Evolutionary conservation across 1,140 invertebrate species (phyloP).

Genomic region (Antheraea pernyi): DNA sequence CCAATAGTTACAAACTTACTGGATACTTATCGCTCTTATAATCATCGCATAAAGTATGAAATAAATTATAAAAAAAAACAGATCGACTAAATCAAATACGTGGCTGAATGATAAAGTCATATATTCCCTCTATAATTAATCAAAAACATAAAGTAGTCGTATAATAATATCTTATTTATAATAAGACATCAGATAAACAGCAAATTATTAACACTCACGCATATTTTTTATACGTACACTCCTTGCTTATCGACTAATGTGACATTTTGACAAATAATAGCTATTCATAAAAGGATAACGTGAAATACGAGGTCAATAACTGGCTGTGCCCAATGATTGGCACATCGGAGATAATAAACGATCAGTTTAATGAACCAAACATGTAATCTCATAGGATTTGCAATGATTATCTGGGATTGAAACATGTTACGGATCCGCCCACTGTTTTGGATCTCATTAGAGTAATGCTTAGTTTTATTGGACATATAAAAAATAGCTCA

Average conservation of each 20-base stretch:
- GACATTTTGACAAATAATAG: slow-evolving; percentile 14
- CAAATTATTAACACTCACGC: not conserved
- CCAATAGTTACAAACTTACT: too few species aligned
- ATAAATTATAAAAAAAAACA: too few species aligned
- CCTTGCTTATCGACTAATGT: slow-evolving; percentile 4
- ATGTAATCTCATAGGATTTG: slow-evolving; percentile 4
- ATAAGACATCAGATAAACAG: not conserved
- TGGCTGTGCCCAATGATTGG: slow-evolving; percentile 9
- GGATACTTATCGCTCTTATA: too few species aligned
- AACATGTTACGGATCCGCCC: slow-evolving; percentile 7
- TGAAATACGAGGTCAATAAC: slow-evolving; percentile 14
- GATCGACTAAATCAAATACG: not conserved
- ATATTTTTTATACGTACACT: not conserved
- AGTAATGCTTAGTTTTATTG: not conserved
- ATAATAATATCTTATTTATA: not conserved
- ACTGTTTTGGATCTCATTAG: slow-evolving; percentile 11
- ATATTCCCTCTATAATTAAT: not conserved
- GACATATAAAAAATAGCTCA: not conserved
- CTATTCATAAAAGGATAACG: slow-evolving; percentile 9
- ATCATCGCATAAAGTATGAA: too few species aligned
- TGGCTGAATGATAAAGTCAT: not conserved
- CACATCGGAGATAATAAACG: slow-evolving; percentile 9
- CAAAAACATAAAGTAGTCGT: not conserved
- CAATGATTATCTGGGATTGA: slow-evolving; percentile 7
- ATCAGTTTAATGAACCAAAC: slow-evolving; percentile 9